These are phyloP conservation scores for Hofmannophila pseudospretella DNA, from an alignment of 2,888 invertebrate genomes.

Conservation along the genomic window DNA sequence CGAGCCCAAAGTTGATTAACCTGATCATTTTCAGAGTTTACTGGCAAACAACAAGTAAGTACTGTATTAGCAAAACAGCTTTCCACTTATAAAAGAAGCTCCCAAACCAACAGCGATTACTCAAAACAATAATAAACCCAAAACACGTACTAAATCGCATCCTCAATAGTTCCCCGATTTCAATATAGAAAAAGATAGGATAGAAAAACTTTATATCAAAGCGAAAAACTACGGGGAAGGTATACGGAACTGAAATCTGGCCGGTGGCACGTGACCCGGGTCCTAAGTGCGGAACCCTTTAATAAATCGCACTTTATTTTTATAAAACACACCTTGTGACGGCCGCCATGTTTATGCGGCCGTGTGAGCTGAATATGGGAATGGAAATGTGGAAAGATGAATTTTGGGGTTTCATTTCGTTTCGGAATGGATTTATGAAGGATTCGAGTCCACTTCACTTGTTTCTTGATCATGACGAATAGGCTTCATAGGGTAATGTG, in stretches of 20 bases:
- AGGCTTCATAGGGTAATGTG: too few relatives aligned
- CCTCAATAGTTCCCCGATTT: constrained; percentile 48
- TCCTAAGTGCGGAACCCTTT: constrained; percentile 45
- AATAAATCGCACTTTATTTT: constrained; percentile 73
- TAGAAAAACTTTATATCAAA: constrained; percentile 64
- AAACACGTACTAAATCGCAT: constrained; percentile 28
- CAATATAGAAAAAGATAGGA: constrained; percentile 44
- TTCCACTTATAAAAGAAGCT: too few relatives aligned
- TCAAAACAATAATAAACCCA: constrained; percentile 12
- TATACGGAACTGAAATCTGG: constrained; percentile 59
- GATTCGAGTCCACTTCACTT: too few relatives aligned
- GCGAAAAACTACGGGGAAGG: constrained; percentile 37
- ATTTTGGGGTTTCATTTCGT: too few relatives aligned
- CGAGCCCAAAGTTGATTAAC: too few relatives aligned
- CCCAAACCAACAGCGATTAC: too few relatives aligned
- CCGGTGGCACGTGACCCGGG: constrained; percentile 55
- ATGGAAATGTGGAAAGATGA: constrained; percentile 13
- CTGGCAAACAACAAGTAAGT: too few relatives aligned
- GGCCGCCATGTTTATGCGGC: constrained; percentile 58
- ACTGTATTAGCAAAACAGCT: too few relatives aligned
- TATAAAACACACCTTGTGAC: constrained; percentile 66
- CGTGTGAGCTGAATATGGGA: constrained; percentile 56
- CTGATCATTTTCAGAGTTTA: too few relatives aligned
- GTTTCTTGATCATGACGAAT: too few relatives aligned
- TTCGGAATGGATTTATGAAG: too few relatives aligned